Evolutionary conservation across 2,113 vertebrate species (phyloP).

Genomic region (Pitta sordida): DNA sequence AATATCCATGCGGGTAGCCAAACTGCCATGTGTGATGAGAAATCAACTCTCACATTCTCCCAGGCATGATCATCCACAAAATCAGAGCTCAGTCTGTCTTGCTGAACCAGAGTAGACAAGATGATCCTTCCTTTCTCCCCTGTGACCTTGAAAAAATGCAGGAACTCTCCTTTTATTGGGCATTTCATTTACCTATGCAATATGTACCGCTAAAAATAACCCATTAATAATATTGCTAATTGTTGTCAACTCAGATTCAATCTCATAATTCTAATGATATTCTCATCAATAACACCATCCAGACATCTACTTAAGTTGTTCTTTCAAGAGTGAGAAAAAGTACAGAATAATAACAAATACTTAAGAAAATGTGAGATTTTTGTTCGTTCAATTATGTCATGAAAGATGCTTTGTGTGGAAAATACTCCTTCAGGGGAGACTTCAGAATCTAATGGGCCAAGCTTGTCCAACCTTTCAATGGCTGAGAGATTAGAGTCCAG

Average conservation of each 20-base stretch:
- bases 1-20: background rate
- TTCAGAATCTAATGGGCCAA: background rate
- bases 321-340: background rate
- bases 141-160: background rate
- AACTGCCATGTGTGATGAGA: background rate
- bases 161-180: background rate
- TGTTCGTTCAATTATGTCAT: background rate
- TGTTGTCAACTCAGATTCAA: background rate
- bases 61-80: background rate
- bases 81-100: background rate
- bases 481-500: background rate
- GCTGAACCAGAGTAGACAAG: background rate
- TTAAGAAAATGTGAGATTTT: background rate
- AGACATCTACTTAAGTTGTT: background rate
- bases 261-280: background rate
- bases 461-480: background rate
- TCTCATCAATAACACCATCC: background rate
- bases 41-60: background rate
- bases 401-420: background rate
- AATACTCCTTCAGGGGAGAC: background rate
- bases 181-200: background rate
- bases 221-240: background rate
- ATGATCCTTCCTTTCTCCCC: background rate
- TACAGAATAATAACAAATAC: background rate
- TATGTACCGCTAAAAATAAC: background rate